Conservation (phyloP, 37 sponge, comb jelly and placozoan species). For the Hexactinellida sp. region DNA sequence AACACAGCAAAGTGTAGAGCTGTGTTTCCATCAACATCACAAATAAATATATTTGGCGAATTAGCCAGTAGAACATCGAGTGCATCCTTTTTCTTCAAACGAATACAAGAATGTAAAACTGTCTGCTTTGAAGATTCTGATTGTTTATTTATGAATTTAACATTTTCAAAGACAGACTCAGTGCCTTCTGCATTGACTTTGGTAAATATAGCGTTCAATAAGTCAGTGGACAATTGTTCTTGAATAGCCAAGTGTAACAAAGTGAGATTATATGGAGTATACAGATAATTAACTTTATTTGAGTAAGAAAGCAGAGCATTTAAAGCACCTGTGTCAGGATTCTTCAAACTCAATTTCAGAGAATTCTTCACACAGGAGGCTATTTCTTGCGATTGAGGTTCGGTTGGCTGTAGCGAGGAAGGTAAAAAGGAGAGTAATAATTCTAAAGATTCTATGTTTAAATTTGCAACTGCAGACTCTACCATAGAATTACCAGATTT, state of each 20-base stretch:
- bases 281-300: not conserved
- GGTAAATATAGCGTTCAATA: not conserved
- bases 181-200: not conserved
- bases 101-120: not conserved
- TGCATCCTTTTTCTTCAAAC: not conserved
- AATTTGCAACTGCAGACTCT: not conserved
- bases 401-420: not conserved
- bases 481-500: not conserved
- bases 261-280: not conserved
- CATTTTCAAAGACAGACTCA: not conserved
- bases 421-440: not conserved
- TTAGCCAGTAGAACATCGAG: not conserved
- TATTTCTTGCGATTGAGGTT: not conserved
- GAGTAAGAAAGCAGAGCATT: not conserved
- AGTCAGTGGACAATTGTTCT: not conserved
- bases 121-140: not conserved
- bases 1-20: not conserved
- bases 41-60: not conserved
- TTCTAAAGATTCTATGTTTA: not conserved
- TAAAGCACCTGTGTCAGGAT: not conserved
- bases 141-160: not conserved
- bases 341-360: not conserved
- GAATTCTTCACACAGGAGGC: not conserved
- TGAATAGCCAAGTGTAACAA: not conserved
- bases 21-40: not conserved